phyloP scores from a whole-genome alignment of 2,797 vertebrate genomes.

The Galaxias olidus region DNA sequence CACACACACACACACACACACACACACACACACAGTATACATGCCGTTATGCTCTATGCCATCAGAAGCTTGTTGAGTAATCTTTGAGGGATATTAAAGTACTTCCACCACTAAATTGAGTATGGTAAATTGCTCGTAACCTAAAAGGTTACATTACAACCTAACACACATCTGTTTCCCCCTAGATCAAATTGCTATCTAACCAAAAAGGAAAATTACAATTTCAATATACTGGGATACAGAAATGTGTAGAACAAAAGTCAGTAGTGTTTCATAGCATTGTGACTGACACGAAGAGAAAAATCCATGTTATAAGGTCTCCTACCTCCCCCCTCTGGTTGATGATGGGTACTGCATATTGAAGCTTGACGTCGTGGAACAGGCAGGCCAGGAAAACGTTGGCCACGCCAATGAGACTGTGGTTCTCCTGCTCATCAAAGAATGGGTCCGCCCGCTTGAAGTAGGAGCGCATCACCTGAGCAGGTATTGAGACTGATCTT shows the following conservation, averaged over 20 bases:
- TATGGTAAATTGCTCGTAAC: no score
- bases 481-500: slow-evolving; percentile 1
- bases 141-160: no score
- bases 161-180: no score
- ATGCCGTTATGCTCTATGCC: background rate
- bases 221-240: no score
- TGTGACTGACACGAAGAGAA: no score
- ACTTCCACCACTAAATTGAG: no score
- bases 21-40: slow-evolving; percentile 5
- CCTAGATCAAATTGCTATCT: no score
- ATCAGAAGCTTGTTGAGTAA: no score
- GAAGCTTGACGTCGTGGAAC: slow-evolving; percentile 93
- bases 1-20: background rate
- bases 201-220: no score
- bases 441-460: slow-evolving; percentile 94
- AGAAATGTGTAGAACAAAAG: slow-evolving; percentile 25
- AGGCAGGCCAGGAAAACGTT: slow-evolving; percentile 97
- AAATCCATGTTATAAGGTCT: no score
- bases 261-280: slow-evolving; percentile 78
- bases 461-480: slow-evolving; percentile 86
- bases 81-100: no score
- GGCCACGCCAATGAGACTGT: slow-evolving; percentile 95
- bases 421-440: slow-evolving; percentile 96
- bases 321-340: slow-evolving; percentile 97
- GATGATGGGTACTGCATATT: slow-evolving; percentile 94